phyloP scores from a whole-genome alignment of 2,797 vertebrate species.

The Momotus momota region DNA sequence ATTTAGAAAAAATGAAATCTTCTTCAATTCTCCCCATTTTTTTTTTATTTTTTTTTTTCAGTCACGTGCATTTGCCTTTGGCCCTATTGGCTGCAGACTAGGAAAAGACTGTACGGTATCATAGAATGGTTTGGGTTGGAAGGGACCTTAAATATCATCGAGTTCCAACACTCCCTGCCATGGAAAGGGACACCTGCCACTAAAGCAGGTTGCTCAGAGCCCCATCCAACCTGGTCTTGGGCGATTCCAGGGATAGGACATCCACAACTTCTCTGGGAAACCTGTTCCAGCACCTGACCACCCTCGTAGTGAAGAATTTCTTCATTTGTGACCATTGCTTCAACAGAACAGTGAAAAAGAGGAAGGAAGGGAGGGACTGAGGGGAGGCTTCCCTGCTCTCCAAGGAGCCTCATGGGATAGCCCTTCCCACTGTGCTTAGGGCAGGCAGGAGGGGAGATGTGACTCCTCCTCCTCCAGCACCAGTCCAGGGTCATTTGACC shows the following conservation, averaged over 20 bases:
- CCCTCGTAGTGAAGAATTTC: not conserved
- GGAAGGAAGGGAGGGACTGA: not conserved
- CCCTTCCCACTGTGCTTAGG: not conserved
- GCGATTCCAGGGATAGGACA: not conserved
- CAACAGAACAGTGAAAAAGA: not conserved
- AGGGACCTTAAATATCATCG: not conserved
- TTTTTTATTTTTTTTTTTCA: not conserved
- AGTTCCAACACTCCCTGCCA: too few relatives aligned
- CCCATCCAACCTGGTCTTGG: not conserved
- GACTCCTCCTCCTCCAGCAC: not conserved
- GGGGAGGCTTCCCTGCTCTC: not conserved
- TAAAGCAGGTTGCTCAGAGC: not conserved
- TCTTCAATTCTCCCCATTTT: not conserved
- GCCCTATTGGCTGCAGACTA: not conserved
- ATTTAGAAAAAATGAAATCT: not conserved
- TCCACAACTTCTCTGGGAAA: not conserved
- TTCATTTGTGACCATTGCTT: not conserved
- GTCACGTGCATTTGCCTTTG: accelerated
- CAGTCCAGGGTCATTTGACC: not conserved
- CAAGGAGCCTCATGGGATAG: accelerated
- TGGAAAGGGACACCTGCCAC: not conserved
- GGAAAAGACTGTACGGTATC: not conserved
- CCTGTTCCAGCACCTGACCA: not conserved
- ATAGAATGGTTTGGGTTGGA: not conserved
- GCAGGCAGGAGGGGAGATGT: not conserved